phyloP scores from a whole-genome alignment of 2,797 vertebrate genomes.

The Crocodylus rhombifer region DNA sequence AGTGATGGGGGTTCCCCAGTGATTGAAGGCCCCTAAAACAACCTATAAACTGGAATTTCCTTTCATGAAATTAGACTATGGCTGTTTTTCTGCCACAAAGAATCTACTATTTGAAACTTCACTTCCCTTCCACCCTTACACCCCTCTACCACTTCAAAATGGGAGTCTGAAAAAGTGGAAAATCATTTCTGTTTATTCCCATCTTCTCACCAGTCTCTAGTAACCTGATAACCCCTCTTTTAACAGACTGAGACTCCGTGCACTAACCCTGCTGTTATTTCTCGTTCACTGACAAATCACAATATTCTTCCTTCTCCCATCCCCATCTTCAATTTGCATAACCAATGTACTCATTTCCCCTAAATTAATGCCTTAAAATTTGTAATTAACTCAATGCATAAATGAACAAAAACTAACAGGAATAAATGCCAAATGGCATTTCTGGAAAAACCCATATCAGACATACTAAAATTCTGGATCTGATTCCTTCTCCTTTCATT shows the following conservation, averaged over 20 bases:
- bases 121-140: neutral
- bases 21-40: neutral
- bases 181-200: neutral
- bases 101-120: neutral
- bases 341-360: neutral
- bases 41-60: neutral
- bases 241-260: neutral
- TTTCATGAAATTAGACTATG: conserved; percentile 17
- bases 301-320: neutral
- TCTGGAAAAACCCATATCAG: neutral
- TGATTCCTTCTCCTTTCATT: neutral
- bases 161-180: neutral
- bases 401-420: neutral
- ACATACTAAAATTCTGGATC: neutral
- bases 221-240: neutral
- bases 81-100: neutral
- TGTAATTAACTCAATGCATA: neutral
- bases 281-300: neutral
- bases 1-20: neutral
- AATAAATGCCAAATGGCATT: neutral
- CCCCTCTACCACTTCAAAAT: neutral
- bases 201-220: neutral
- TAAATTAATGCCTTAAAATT: neutral
- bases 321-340: neutral
- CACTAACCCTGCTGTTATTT: neutral